A percentile compares a stretch with the other conserved stretches of the same genome.
Evolutionary conservation across 2,888 invertebrate species (phyloP).

Genomic region (Notodonta ziczac): DNA sequence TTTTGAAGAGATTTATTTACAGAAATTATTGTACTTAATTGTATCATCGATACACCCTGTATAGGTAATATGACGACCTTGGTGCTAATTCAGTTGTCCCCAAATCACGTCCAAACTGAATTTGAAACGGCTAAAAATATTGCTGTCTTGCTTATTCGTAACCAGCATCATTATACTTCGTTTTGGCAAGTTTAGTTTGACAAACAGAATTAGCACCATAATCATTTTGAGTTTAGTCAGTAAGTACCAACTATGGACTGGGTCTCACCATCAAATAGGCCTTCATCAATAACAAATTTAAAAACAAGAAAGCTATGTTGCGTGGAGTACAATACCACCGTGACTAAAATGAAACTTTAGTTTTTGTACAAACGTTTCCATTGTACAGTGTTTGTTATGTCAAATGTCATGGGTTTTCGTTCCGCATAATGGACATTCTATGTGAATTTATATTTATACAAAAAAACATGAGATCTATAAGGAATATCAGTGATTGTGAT

Average conservation of each 20-base stretch:
- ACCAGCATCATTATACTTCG: too few species aligned
- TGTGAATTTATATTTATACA: background rate
- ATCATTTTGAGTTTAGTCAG: too few species aligned
- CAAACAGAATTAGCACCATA: too few species aligned
- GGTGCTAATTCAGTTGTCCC: too few species aligned
- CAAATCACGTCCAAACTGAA: too few species aligned
- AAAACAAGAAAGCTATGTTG: background rate
- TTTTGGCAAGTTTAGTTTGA: too few species aligned
- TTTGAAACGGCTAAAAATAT: too few species aligned
- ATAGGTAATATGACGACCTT: background rate
- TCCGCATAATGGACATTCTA: constrained; percentile 13
- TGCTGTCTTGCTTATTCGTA: too few species aligned
- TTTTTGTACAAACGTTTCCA: constrained; percentile 20
- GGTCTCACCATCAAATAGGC: too few species aligned
- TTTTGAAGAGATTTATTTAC: constrained; percentile 28
- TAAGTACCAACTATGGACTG: too few species aligned
- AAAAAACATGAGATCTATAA: background rate
- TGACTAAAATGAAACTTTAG: constrained; percentile 9
- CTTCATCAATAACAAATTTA: too few species aligned
- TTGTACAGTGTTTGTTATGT: constrained; percentile 29
- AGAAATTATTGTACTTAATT: constrained; percentile 16
- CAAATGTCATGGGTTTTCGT: constrained; percentile 34
- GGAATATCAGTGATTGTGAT: too few species aligned
- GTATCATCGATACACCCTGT: constrained; percentile 18
- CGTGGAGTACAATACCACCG: constrained; percentile 1